Base-by-base conservation (phyloP, 2,888 invertebrate species). In the Iphiclides podalirius region DNA sequence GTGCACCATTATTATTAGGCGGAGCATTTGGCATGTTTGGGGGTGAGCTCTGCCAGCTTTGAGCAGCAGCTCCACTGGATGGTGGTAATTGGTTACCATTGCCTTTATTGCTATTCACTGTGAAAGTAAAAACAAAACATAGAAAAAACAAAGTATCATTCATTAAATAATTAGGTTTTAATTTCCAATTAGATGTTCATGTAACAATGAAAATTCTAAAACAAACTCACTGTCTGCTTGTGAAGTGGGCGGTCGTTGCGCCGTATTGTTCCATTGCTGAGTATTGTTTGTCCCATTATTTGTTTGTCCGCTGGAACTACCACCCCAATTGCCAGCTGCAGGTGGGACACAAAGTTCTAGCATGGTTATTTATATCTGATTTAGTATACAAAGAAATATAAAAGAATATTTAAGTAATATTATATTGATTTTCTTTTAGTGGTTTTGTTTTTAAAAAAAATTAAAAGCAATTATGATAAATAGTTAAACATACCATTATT, bases 71-170 rank as follows among this genome's bases (percentile, higher is more conserved):
- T 55, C 70, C 82, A 59, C 82, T 85, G 46, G 85, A 79, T 39
- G 87, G 84, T 58, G 87, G 86, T 60, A 84, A 70, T 68, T 75
- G 84, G 65, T 81, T 86, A 54, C 78, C 78, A 67, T 71, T 80
- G 43, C 81, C 79, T 66, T 89, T 89, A 67, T 89, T 89, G 74
- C 87, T 86, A 70, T 89, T 89, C 78, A 86, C 89, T 89, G 77
- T 31, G 51, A 56, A 34, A 53, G 45, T 42, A 26, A 49, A 46
- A 41, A 33, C 13, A 14, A 13, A 1, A 1, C 8, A 26, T 26
- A n/a, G n/a, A n/a, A n/a, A n/a, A n/a, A n/a, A n/a, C n/a, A n/a
- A n/a, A n/a, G n/a, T n/a, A n/a, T n/a, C n/a, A n/a, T n/a, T n/a
- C n/a, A n/a, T n/a, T n/a, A n/a, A n/a, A n/a, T n/a, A n/a, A n/a